phyloP scores from a whole-genome alignment of 1,140 invertebrate species.

The Cylas formicarius region DNA sequence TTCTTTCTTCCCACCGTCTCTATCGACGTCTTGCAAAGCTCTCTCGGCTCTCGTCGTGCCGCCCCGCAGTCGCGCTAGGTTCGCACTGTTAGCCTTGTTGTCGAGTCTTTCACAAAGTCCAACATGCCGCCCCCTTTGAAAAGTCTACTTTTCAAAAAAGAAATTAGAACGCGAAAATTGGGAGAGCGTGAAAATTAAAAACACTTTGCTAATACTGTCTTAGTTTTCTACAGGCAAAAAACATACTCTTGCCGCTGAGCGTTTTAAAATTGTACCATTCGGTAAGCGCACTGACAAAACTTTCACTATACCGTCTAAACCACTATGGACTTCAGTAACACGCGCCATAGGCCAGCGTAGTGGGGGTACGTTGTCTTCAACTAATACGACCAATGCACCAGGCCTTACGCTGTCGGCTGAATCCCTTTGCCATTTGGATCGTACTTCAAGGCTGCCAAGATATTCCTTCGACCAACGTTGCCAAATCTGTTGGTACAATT shows the following conservation, averaged over 20 bases:
- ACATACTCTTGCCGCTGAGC: slow-evolving; percentile 6
- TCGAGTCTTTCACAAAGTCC: too few relatives aligned
- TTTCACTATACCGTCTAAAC: slow-evolving; percentile 15
- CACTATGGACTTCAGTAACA: slow-evolving; percentile 34
- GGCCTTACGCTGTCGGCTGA: background rate
- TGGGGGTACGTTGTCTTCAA: slow-evolving; percentile 22
- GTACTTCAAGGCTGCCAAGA: slow-evolving; percentile 11
- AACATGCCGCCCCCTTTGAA: too few relatives aligned
- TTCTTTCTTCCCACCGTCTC: too few relatives aligned
- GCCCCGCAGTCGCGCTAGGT: too few relatives aligned
- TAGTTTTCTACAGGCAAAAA: slow-evolving; percentile 7
- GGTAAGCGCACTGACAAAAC: slow-evolving; percentile 2
- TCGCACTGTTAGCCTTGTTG: too few relatives aligned
- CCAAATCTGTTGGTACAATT: background rate
- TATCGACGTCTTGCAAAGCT: too few relatives aligned
- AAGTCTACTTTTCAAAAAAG: too few relatives aligned
- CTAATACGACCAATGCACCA: slow-evolving; percentile 30
- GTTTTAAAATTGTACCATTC: slow-evolving; percentile 1
- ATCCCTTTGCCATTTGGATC: slow-evolving; percentile 5
- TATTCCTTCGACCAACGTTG: slow-evolving; percentile 20
- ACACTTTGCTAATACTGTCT: too few relatives aligned
- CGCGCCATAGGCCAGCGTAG: slow-evolving; percentile 33
- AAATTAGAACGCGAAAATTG: too few relatives aligned
- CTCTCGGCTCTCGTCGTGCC: too few relatives aligned
- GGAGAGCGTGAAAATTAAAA: too few relatives aligned